Percentiles rank a stretch among this genome's conserved stretches.
phyloP scores from a whole-genome alignment of 2,888 invertebrate genomes.

The Rhimphoctona megacephalus region DNA sequence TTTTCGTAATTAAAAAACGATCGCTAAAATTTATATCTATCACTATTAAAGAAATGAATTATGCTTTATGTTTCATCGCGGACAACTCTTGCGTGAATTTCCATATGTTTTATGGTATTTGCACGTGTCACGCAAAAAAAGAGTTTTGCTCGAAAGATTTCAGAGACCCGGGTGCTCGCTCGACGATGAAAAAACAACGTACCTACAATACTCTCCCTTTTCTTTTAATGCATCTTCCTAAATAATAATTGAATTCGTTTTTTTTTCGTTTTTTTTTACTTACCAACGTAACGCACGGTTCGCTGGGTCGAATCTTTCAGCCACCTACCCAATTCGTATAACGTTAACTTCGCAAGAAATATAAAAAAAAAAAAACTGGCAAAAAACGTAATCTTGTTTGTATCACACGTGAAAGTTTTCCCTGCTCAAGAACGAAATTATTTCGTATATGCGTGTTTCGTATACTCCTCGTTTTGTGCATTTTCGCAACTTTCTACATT shows the following conservation, averaged over 20 bases:
- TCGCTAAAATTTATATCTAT: constrained; percentile 3
- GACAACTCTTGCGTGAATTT: constrained; percentile 33
- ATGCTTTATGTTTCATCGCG: constrained; percentile 12
- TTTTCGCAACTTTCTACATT: neutral
- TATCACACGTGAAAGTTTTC: constrained; percentile 6
- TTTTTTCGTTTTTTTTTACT: constrained; percentile 36
- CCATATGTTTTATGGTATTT: constrained; percentile 26
- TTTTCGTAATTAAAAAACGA: constrained; percentile 4
- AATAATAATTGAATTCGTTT: constrained; percentile 51
- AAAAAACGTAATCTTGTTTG: constrained; percentile 18
- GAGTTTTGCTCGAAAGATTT: constrained; percentile 54
- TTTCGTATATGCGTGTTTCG: constrained; percentile 1
- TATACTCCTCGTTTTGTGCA: neutral
- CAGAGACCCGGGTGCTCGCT: constrained; percentile 54
- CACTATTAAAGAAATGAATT: constrained; percentile 22
- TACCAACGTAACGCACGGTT: constrained; percentile 54
- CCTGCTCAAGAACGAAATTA: neutral
- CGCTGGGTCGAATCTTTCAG: constrained; percentile 37
- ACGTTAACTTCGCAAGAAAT: neutral
- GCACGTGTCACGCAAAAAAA: constrained; percentile 9
- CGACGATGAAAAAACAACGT: constrained; percentile 46
- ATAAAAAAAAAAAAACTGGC: constrained; percentile 19
- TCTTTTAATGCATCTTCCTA: constrained; percentile 22
- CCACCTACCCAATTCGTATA: neutral
- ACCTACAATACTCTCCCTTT: constrained; percentile 1